Percentiles rank a stretch among this genome's conserved stretches.
phyloP scores from a whole-genome alignment of 92 coral and sea anemone genomes.

The Paramuricea clavata region DNA sequence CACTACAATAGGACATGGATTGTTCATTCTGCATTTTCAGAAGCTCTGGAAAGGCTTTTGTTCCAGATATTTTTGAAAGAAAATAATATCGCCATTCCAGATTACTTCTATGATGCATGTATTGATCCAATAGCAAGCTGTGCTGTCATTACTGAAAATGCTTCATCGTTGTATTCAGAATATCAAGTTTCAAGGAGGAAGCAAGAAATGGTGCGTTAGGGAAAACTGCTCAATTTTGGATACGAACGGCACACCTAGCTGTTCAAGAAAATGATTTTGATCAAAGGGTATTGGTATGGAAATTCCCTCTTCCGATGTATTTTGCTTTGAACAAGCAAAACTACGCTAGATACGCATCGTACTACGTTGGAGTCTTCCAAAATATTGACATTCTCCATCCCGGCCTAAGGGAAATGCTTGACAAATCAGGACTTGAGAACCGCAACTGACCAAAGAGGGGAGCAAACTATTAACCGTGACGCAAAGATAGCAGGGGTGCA shows the following conservation, averaged over 20 bases:
- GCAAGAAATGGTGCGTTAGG: neutral
- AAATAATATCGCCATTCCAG: neutral
- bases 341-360: slow-evolving; percentile 11
- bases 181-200: neutral
- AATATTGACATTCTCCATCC: neutral
- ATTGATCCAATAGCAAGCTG: neutral
- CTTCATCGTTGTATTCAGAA: no score
- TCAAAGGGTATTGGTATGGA: neutral
- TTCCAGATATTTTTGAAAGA: neutral
- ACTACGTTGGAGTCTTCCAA: neutral
- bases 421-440: slow-evolving; percentile 6
- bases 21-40: neutral
- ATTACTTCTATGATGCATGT: neutral
- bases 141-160: neutral
- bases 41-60: slow-evolving; percentile 22
- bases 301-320: neutral
- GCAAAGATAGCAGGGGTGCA: slow-evolving; percentile 3
- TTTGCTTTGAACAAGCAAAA: neutral
- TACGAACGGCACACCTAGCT: neutral
- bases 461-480: neutral
- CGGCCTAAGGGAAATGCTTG: slow-evolving; percentile 3
- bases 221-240: slow-evolving; percentile 1
- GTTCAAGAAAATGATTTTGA: slow-evolving; percentile 13
- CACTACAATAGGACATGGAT: slow-evolving; percentile 11
- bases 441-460: neutral